Percentiles rank a stretch among this genome's conserved stretches.
phyloP scores from a whole-genome alignment of 2,888 invertebrate species.

The Tetragnatha montana region DNA sequence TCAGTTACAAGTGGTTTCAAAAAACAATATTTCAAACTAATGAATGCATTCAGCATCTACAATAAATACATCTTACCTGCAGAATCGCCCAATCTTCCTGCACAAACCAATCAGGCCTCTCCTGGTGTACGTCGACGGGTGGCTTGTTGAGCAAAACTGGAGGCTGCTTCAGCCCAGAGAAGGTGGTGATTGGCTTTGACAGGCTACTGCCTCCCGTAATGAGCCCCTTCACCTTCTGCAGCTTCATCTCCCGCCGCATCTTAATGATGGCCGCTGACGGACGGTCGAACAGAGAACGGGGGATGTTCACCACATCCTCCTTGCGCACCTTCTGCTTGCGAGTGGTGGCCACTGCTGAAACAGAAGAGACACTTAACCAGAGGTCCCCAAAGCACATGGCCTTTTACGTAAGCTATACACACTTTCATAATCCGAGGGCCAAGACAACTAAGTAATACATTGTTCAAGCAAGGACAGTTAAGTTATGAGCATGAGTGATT shows the following conservation, averaged over 20 bases:
- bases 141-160: conserved; percentile 65
- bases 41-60: too few species aligned
- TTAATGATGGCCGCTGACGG: conserved; percentile 85
- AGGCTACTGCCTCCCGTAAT: conserved; percentile 53
- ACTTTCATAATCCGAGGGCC: too few species aligned
- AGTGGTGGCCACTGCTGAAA: conserved; percentile 72
- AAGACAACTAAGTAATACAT: too few species aligned
- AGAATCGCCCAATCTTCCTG: conserved; percentile 78
- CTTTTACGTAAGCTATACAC: too few species aligned
- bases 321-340: conserved; percentile 79
- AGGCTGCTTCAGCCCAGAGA: conserved; percentile 60
- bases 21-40: too few species aligned
- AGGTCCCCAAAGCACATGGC: too few species aligned
- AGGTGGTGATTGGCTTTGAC: conserved; percentile 28
- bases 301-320: conserved; percentile 86
- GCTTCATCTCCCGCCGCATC: conserved; percentile 85
- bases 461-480: too few species aligned
- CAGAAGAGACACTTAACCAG: background rate
- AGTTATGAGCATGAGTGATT: too few species aligned
- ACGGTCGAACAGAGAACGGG: conserved; percentile 88
- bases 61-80: conserved; percentile 78
- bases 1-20: too few species aligned
- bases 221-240: conserved; percentile 81
- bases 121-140: conserved; percentile 65
- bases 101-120: conserved; percentile 76